These are phyloP conservation scores for Decapterus maruadsi DNA, from an alignment of 2,797 vertebrate species.

Conservation along the genomic window DNA sequence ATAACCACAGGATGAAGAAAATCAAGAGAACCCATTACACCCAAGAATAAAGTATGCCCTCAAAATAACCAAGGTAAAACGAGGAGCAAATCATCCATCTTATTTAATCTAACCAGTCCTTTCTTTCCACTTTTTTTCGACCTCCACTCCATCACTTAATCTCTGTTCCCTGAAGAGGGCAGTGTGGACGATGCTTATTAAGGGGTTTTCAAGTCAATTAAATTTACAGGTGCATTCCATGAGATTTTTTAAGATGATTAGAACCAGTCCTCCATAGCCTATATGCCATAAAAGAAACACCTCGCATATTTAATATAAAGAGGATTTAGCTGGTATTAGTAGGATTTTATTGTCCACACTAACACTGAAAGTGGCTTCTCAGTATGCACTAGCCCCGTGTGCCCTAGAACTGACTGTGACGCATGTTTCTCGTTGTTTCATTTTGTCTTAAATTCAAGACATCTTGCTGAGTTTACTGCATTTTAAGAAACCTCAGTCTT, in stretches of 20 bases:
- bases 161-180: conserved; percentile 41
- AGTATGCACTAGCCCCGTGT: conserved; percentile 19
- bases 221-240: conserved; percentile 65
- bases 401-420: conserved; percentile 53
- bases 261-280: conserved; percentile 48
- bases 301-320: conserved; percentile 70
- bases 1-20: conserved; percentile 33
- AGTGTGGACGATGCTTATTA: conserved; percentile 18
- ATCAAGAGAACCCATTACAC: conserved; percentile 28
- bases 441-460: conserved; percentile 36
- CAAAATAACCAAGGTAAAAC: conserved; percentile 26
- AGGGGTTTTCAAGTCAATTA: conserved; percentile 49
- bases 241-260: conserved; percentile 54
- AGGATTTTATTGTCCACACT: conserved; percentile 59
- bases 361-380: conserved; percentile 61
- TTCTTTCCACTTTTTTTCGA: background rate
- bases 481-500: conserved; percentile 25
- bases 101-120: background rate
- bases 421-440: conserved; percentile 52
- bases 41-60: conserved; percentile 16
- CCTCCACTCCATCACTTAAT: conserved; percentile 3
- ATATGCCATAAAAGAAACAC: conserved; percentile 65
- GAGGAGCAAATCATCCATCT: conserved; percentile 29
- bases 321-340: conserved; percentile 68
- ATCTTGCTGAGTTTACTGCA: conserved; percentile 54